Conservation (phyloP, 2,797 vertebrate species). For the Siniperca scherzeri region DNA sequence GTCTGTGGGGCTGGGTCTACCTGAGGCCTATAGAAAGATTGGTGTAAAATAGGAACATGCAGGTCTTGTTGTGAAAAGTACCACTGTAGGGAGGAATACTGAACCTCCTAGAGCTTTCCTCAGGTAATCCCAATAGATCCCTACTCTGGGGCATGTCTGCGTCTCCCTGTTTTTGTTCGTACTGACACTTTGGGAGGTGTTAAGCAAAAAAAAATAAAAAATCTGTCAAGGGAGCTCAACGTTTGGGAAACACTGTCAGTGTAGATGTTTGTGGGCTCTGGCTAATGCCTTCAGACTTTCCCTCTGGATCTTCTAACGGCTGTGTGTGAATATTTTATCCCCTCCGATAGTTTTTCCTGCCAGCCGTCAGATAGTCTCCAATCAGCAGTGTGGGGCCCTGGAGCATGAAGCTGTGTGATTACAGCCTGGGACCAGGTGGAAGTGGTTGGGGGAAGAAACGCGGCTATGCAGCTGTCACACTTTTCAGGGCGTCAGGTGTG, state of each 20-base stretch:
- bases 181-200: conserved; percentile 76
- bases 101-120: conserved; percentile 68
- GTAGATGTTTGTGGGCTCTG: conserved; percentile 78
- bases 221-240: conserved; percentile 78
- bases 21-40: conserved; percentile 72
- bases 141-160: conserved; percentile 67
- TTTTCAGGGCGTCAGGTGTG: conserved; percentile 77
- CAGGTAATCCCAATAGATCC: conserved; percentile 75
- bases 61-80: conserved; percentile 68
- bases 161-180: conserved; percentile 74
- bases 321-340: conserved; percentile 85
- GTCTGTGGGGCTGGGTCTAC: conserved; percentile 71
- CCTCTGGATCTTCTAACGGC: conserved; percentile 80
- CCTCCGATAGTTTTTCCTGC: conserved; percentile 82
- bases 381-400: conserved; percentile 77
- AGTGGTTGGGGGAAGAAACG: conserved; percentile 39
- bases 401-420: conserved; percentile 83
- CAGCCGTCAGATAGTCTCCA: conserved; percentile 84
- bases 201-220: conserved; percentile 66
- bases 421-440: conserved; percentile 73
- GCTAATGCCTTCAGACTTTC: conserved; percentile 82
- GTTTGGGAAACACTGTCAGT: conserved; percentile 81
- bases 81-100: conserved; percentile 63
- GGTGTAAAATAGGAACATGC: conserved; percentile 80
- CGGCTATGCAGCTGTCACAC: conserved; percentile 77